Conservation (phyloP, 2,797 vertebrate species). For the Ambastaia sidthimunki region DNA sequence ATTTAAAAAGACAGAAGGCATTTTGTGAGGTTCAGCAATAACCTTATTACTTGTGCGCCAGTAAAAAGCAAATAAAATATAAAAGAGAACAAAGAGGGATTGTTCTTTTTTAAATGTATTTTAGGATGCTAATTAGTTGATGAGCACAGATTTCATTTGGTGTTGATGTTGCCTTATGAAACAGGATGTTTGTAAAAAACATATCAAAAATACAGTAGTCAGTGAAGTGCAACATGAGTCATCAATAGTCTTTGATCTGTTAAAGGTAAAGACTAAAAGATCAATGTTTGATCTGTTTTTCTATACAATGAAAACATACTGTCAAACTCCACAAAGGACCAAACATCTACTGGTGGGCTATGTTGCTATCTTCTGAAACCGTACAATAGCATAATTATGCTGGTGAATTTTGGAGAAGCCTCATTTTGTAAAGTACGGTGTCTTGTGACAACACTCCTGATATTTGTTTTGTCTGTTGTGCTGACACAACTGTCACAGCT, state of each 20-base stretch:
- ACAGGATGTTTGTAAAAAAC: too few relatives aligned
- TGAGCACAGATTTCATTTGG: too few relatives aligned
- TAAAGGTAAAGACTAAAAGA: not conserved
- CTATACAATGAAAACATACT: not conserved
- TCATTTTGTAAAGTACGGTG: not conserved
- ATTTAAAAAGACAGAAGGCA: slow-evolving; percentile 44
- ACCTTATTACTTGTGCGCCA: not conserved
- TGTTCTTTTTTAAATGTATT: too few relatives aligned
- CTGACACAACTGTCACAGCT: slow-evolving; percentile 71
- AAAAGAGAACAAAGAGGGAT: not conserved
- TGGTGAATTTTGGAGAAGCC: not conserved
- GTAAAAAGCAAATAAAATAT: not conserved
- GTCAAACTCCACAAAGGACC: not conserved
- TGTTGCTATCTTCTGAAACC: not conserved
- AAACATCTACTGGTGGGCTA: not conserved
- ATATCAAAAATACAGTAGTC: too few relatives aligned
- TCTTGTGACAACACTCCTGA: slow-evolving; percentile 6
- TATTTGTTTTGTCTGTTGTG: slow-evolving; percentile 52
- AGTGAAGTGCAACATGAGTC: not conserved
- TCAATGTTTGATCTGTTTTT: not conserved
- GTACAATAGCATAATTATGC: not conserved
- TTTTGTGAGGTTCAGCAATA: slow-evolving; percentile 45
- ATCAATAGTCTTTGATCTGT: not conserved
- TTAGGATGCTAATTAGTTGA: too few relatives aligned
- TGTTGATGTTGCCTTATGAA: too few relatives aligned